Conservation (phyloP, 1,140 invertebrate genomes). For the Drepana arcuata region DNA sequence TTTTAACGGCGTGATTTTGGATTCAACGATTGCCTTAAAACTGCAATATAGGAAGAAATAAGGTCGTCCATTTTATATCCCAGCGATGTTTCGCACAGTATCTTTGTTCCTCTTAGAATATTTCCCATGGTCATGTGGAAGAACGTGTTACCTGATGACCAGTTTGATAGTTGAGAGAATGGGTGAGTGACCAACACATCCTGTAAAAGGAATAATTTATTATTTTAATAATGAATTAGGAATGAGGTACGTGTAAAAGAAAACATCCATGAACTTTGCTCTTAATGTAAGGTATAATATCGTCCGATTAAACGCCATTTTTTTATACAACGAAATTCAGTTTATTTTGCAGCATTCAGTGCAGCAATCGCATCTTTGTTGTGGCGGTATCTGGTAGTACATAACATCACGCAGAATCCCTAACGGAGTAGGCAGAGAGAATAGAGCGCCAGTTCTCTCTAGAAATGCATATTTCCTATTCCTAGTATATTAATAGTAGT, state of each 20-base stretch:
- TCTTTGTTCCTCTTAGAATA: slow-evolving; percentile 86
- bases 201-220: slow-evolving; percentile 64
- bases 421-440: too few relatives aligned
- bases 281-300: too few relatives aligned
- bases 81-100: slow-evolving; percentile 92
- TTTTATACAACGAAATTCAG: too few relatives aligned
- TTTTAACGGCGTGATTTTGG: slow-evolving; percentile 15
- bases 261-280: too few relatives aligned
- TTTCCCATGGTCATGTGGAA: slow-evolving; percentile 96
- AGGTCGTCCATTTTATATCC: slow-evolving; percentile 98
- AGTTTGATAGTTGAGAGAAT: slow-evolving; percentile 91
- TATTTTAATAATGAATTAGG: slow-evolving; percentile 3
- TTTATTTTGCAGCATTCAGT: too few relatives aligned
- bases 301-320: too few relatives aligned
- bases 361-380: too few relatives aligned
- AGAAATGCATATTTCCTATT: too few relatives aligned
- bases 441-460: too few relatives aligned
- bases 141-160: slow-evolving; percentile 94
- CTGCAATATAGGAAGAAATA: slow-evolving; percentile 89
- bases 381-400: too few relatives aligned
- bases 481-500: neutral
- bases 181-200: slow-evolving; percentile 87
- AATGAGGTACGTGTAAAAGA: too few relatives aligned
- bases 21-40: slow-evolving; percentile 54
- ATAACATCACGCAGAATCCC: too few relatives aligned